Conservation (phyloP, 2,113 vertebrate genomes). For the Irena cyanogastra region DNA sequence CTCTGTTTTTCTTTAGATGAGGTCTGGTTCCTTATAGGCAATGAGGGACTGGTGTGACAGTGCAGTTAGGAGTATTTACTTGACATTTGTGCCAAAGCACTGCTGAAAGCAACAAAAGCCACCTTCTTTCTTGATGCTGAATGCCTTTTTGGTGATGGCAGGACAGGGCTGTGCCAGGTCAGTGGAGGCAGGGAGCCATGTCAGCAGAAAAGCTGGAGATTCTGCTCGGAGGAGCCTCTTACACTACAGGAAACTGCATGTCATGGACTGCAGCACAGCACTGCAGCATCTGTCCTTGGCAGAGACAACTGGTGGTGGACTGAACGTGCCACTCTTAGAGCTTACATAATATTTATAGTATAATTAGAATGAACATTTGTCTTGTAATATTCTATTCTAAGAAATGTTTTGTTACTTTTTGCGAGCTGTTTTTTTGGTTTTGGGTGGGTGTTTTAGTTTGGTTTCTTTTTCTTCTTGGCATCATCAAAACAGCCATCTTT, state of each 20-base stretch:
- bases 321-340: fast-evolving
- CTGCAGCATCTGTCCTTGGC: neutral
- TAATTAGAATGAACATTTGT: neutral
- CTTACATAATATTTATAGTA: neutral
- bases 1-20: neutral
- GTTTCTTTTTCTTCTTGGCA: conserved; percentile 18
- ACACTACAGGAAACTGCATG: fast-evolving
- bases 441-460: neutral
- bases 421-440: neutral
- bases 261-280: too few species aligned
- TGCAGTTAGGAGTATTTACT: neutral
- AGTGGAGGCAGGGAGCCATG: fast-evolving
- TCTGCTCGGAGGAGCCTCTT: fast-evolving
- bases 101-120: neutral
- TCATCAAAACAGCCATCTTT: conserved; percentile 52
- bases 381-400: neutral
- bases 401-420: neutral
- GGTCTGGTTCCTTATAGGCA: neutral
- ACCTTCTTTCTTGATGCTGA: neutral
- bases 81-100: neutral
- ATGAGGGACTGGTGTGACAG: neutral
- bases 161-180: neutral
- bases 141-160: neutral
- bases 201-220: neutral
- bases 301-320: neutral